Evolutionary conservation across 2,888 invertebrate species (phyloP).

Genomic region (Phaedon cochleariae): DNA sequence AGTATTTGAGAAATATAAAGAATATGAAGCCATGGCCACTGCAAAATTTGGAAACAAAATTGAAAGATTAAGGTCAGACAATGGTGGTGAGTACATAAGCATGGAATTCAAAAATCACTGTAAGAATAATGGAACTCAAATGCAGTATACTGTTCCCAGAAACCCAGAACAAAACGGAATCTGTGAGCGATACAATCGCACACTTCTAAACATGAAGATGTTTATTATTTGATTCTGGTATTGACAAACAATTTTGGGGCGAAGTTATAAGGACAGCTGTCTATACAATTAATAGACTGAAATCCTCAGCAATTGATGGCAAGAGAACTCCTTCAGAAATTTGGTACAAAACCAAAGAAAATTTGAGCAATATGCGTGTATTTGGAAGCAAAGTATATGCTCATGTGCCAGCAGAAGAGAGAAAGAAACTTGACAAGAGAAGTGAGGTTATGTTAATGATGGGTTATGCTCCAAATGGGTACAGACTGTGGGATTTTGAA

Average conservation of each 20-base stretch:
- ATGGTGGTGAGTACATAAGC: slow-evolving; percentile 34
- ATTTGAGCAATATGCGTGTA: slow-evolving; percentile 8
- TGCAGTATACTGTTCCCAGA: slow-evolving; percentile 34
- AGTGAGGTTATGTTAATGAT: neutral
- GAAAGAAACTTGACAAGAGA: slow-evolving; percentile 4
- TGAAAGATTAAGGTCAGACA: slow-evolving; percentile 37
- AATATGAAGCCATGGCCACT: slow-evolving; percentile 37
- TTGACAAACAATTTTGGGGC: slow-evolving; percentile 2
- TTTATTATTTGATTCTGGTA: neutral
- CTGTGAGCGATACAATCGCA: slow-evolving; percentile 12
- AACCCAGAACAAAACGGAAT: slow-evolving; percentile 42
- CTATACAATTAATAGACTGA: slow-evolving; percentile 1
- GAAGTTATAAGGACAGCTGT: slow-evolving; percentile 4
- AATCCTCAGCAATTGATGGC: neutral
- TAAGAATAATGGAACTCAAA: slow-evolving; percentile 32
- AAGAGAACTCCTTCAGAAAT: slow-evolving; percentile 11
- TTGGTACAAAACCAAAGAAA: neutral
- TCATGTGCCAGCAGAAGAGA: neutral
- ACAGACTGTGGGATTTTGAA: too few species aligned
- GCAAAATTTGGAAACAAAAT: slow-evolving; percentile 38
- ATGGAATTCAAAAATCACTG: slow-evolving; percentile 32
- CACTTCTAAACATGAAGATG: neutral
- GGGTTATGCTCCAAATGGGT: slow-evolving; percentile 4
- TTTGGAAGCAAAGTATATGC: slow-evolving; percentile 2
- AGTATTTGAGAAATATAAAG: slow-evolving; percentile 32